A percentile compares a stretch with the other conserved stretches of the same genome.
Evolutionary conservation across 2,888 invertebrate species (phyloP).

Genomic region (Podotricha telesiphe): DNA sequence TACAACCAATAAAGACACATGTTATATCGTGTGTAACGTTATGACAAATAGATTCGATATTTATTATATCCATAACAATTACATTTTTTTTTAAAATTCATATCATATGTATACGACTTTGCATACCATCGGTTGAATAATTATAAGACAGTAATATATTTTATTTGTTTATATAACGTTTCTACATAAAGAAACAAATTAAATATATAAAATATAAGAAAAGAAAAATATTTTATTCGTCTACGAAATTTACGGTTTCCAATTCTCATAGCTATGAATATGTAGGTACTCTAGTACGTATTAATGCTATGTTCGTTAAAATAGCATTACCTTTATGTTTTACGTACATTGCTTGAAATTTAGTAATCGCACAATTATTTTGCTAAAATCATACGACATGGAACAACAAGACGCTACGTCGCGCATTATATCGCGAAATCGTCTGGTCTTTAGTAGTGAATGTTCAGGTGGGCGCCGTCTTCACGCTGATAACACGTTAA

Average conservation of each 20-base stretch:
- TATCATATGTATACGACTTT: too few species aligned
- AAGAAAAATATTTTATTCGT: too few species aligned
- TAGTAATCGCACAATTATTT: constrained; percentile 28
- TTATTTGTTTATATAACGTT: too few species aligned
- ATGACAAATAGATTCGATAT: not conserved
- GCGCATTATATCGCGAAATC: constrained; percentile 10
- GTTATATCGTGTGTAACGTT: constrained; percentile 5
- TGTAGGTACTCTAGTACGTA: constrained; percentile 75
- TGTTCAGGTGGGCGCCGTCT: constrained; percentile 81
- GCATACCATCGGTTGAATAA: too few species aligned
- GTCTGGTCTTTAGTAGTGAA: constrained; percentile 50
- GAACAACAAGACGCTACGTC: constrained; percentile 3
- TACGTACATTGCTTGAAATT: constrained; percentile 55
- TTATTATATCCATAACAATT: not conserved
- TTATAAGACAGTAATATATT: too few species aligned
- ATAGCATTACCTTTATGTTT: constrained; percentile 38
- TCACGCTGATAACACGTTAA: constrained; percentile 84
- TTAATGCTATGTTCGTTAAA: constrained; percentile 50
- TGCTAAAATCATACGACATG: constrained; percentile 29
- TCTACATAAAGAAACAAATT: too few species aligned
- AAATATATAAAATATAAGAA: too few species aligned
- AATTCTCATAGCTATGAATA: constrained; percentile 71
- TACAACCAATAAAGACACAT: constrained; percentile 28
- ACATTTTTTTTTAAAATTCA: too few species aligned
- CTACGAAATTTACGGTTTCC: constrained; percentile 64